phyloP scores from a whole-genome alignment of 2,113 vertebrate genomes.

The Chionis minor region DNA sequence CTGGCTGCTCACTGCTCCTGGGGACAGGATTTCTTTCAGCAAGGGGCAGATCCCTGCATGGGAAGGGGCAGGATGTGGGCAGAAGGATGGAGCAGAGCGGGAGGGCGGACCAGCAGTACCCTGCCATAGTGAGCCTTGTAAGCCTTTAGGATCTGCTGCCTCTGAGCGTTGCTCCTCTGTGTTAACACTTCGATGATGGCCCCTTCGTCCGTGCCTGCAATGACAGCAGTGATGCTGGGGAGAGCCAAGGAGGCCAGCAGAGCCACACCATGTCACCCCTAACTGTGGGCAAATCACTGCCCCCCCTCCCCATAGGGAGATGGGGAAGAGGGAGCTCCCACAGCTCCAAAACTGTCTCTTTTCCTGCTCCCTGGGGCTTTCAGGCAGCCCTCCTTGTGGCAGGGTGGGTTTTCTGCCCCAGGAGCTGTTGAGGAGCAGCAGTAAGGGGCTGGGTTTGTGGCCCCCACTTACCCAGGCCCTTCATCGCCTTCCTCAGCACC shows the following conservation, averaged over 20 bases:
- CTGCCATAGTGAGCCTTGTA: slow-evolving; percentile 95
- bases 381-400: accelerated
- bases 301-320: neutral
- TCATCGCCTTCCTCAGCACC: slow-evolving; percentile 95
- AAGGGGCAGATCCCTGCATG: neutral
- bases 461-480: slow-evolving; percentile 85
- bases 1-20: neutral
- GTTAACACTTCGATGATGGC: slow-evolving; percentile 90
- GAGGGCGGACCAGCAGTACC: slow-evolving; percentile 61
- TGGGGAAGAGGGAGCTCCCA: neutral
- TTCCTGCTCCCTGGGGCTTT: neutral
- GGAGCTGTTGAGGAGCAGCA: neutral
- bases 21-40: neutral
- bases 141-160: slow-evolving; percentile 88
- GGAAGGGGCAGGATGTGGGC: neutral
- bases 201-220: slow-evolving; percentile 89
- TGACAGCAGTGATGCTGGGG: neutral
- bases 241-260: neutral
- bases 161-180: slow-evolving; percentile 86
- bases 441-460: neutral
- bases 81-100: neutral
- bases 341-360: neutral
- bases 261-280: neutral
- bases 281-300: accelerated
- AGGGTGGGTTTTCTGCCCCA: neutral